These are phyloP conservation scores for Nephila pilipes DNA, from an alignment of 1,140 invertebrate genomes.

Conservation along the genomic window DNA sequence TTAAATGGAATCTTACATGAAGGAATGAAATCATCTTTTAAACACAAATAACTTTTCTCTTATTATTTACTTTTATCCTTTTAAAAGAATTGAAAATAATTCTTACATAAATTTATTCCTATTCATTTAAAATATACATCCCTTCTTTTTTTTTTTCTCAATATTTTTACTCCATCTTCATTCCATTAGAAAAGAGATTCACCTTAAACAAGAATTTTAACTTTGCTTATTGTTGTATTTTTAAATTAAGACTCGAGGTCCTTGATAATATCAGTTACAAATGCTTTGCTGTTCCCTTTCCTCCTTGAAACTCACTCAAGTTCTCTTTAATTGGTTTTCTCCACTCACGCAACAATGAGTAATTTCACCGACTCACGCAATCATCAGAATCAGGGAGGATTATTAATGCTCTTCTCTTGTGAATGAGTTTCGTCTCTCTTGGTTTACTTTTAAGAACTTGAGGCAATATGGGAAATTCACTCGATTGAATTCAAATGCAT, in stretches of 20 bases:
- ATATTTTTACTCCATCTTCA: background rate
- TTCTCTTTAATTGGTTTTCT: slow-evolving; percentile 59
- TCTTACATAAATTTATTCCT: too few species aligned
- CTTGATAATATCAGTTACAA: slow-evolving; percentile 32
- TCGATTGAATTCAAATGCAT: slow-evolving; percentile 39
- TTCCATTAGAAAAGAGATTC: background rate
- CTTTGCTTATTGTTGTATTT: slow-evolving; percentile 11
- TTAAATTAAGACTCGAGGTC: background rate
- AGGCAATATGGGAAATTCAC: slow-evolving; percentile 18
- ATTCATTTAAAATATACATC: too few species aligned
- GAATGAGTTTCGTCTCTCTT: background rate
- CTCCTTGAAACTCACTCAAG: slow-evolving; percentile 13
- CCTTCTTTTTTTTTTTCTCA: too few species aligned
- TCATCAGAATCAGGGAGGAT: slow-evolving; percentile 53
- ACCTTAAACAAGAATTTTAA: background rate
- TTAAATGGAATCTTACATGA: too few species aligned
- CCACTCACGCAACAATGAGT: slow-evolving; percentile 54
- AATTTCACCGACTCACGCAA: slow-evolving; percentile 55
- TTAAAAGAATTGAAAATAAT: too few species aligned
- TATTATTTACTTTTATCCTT: too few species aligned
- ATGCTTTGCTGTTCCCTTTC: slow-evolving; percentile 5
- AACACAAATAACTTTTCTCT: too few species aligned
- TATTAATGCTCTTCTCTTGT: slow-evolving; percentile 27
- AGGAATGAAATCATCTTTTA: too few species aligned
- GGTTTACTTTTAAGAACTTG: slow-evolving; percentile 13